Evolutionary conservation across 2,797 vertebrate species (phyloP).

Genomic region (Hipposideros larvatus): DNA sequence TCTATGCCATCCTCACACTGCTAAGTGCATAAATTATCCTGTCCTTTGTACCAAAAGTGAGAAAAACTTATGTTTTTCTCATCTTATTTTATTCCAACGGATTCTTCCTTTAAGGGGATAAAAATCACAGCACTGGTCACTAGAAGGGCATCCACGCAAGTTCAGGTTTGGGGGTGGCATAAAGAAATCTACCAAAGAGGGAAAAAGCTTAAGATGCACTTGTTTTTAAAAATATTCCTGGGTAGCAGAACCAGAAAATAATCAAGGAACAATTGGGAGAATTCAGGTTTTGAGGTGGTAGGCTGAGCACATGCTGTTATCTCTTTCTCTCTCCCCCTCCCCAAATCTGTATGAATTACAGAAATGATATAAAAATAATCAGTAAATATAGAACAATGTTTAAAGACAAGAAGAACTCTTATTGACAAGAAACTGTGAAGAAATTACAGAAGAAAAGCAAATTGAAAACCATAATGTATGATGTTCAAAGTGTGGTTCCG

Average conservation of each 20-base stretch:
- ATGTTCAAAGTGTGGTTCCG: not conserved
- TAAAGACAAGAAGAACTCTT: not conserved
- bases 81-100: not conserved
- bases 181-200: not conserved
- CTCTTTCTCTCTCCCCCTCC: not conserved
- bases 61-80: not conserved
- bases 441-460: not conserved
- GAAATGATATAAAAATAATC: not conserved
- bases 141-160: not conserved
- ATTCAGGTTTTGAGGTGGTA: not conserved
- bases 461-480: not conserved
- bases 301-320: not conserved
- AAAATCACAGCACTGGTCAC: not conserved
- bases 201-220: not conserved
- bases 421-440: not conserved
- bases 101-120: not conserved
- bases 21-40: not conserved
- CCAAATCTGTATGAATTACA: slow-evolving; percentile 11
- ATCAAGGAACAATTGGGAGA: not conserved
- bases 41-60: not conserved
- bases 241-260: not conserved
- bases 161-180: not conserved
- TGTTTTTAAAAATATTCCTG: not conserved
- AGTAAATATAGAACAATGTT: not conserved
- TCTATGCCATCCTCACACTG: not conserved